Evolutionary conservation across 2,113 vertebrate genomes (phyloP), one percentile per base, ranked within the genome.

Genomic region (Aptenodytes forsteri): DNA sequence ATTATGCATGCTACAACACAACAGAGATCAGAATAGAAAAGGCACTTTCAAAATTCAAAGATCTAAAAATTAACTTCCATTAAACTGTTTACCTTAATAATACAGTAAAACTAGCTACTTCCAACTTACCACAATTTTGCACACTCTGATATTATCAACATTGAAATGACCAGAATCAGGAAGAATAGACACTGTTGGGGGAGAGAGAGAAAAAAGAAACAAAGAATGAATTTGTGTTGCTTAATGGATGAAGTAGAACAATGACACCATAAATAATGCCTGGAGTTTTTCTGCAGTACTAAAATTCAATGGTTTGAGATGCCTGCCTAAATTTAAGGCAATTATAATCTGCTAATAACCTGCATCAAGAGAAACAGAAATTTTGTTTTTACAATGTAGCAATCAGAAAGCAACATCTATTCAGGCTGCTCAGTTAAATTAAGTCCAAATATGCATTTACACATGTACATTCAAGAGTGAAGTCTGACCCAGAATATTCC

Each of bases 121-220:
- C 47, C 36, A 84, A 96, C 99, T 99, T 98, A 99, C 99, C 99
- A 99, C 95, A 96, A 99, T 99, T 97, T 99, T 99, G 98, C 99
- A 99, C 9, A 99, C 99, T 98, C 99, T 98, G 98, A 99, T 99
- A 61, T 97, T 99, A 94, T 99, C 99, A 76, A 99, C 99, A 17
- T 99, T 99, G 98, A 99, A 99, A 97, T 98, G 98, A 66, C 99
- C 99, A 5, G 99, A 99, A 81, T 99, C 99, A 11, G 99, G 98
- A 97, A 99, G 99, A 98, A 99, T 98, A 87, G 99, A 99, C 32
- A 99, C 99, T 99, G 97, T 86, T 96, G 10, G 75, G 92, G 2
- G 2, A 27, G 6, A 0, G 10, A 5, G 16, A 27, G n/a, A n/a
- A 32, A 34, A 2, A 19, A 20, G 27, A 16, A 42, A 42, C 42